These are phyloP conservation scores for Ornithorhynchus anatinus DNA, from an alignment of 2,113 vertebrate genomes.

Conservation along the genomic window DNA sequence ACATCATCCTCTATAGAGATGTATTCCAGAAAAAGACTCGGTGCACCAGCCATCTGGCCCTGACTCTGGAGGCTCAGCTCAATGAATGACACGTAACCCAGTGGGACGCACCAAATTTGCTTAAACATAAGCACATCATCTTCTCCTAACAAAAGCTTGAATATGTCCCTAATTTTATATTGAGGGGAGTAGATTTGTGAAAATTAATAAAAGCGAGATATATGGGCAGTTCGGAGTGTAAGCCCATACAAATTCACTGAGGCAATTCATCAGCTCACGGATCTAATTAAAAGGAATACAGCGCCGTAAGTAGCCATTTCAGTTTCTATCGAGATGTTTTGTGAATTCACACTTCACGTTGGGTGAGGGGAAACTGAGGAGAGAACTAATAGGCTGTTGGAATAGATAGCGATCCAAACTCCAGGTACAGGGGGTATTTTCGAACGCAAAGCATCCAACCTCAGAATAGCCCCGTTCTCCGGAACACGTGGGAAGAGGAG, in stretches of 20 bases:
- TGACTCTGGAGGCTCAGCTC: constrained; percentile 58
- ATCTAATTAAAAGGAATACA: neutral
- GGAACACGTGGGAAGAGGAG: neutral
- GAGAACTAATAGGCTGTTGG: neutral
- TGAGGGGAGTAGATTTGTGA: neutral
- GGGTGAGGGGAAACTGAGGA: accelerated
- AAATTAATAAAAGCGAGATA: neutral
- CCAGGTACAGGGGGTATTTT: neutral
- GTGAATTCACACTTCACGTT: neutral
- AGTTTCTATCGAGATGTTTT: neutral
- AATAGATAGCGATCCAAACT: neutral
- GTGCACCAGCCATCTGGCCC: constrained; percentile 82
- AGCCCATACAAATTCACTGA: neutral
- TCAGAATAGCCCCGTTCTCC: neutral
- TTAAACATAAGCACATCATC: constrained; percentile 34
- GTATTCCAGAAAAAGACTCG: constrained; percentile 72
- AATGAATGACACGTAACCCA: constrained; percentile 58
- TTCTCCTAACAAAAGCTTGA: constrained; percentile 12
- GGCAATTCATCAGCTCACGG: neutral
- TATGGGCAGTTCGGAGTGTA: accelerated
- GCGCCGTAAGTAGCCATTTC: too few species aligned
- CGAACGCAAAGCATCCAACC: neutral
- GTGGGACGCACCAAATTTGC: constrained; percentile 45
- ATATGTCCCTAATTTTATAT: constrained; percentile 18
- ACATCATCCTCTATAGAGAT: constrained; percentile 75